phyloP scores from a whole-genome alignment of 2,888 invertebrate species.

The Andrena fulva region DNA sequence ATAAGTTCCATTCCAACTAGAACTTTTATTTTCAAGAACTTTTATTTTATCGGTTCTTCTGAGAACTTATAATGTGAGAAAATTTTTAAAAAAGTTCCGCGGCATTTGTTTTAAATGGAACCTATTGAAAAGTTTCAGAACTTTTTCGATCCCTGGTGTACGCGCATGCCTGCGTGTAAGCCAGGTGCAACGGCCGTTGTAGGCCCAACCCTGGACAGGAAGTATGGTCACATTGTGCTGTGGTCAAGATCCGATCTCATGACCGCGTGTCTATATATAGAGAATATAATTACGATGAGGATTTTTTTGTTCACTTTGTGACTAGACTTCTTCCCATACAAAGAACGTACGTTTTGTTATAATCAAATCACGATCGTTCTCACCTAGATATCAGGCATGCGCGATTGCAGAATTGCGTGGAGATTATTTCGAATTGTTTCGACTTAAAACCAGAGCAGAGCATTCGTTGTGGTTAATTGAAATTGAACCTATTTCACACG shows the following conservation, averaged over 20 bases:
- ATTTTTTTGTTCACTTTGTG: neutral
- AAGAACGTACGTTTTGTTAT: neutral
- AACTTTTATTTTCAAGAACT: too few species aligned
- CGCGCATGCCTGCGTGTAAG: conserved; percentile 25
- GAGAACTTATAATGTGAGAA: too few species aligned
- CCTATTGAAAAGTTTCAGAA: too few species aligned
- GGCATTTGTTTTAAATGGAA: too few species aligned
- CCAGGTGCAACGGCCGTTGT: conserved; percentile 48
- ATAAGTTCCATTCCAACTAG: too few species aligned
- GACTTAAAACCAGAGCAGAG: too few species aligned
- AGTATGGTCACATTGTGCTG: conserved; percentile 44
- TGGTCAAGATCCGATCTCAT: conserved; percentile 44
- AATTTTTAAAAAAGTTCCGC: too few species aligned
- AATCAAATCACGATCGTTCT: neutral
- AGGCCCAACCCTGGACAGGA: conserved; percentile 54
- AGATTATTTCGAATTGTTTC: too few species aligned
- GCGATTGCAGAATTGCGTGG: too few species aligned
- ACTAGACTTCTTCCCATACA: neutral
- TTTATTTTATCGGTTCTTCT: too few species aligned
- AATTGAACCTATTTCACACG: neutral
- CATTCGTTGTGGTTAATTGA: neutral
- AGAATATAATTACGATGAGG: conserved; percentile 22
- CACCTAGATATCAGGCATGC: too few species aligned
- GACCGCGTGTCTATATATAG: conserved; percentile 22
- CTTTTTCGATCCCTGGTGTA: too few species aligned